A percentile compares a stretch with the other conserved stretches of the same genome.
phyloP scores from a whole-genome alignment of 2,888 invertebrate species.

The Cryptus armator region DNA sequence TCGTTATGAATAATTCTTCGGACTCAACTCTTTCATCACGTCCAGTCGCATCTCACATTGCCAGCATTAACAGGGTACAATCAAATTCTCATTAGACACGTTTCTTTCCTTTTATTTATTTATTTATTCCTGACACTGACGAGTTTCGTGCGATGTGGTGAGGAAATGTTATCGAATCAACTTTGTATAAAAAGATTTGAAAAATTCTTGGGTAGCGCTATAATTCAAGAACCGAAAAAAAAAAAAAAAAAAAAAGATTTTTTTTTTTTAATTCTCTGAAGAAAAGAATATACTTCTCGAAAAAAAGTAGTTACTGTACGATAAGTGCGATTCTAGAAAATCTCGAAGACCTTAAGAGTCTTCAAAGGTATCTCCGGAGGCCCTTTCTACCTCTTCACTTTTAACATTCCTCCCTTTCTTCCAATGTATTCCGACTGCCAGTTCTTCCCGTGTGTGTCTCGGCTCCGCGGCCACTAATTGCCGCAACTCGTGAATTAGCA shows the following conservation, averaged over 20 bases:
- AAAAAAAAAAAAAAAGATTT: no score
- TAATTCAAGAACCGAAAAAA: no score
- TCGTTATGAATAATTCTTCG: slow-evolving; percentile 45
- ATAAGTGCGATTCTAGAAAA: slow-evolving; percentile 49
- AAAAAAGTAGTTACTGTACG: neutral
- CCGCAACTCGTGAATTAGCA: slow-evolving; percentile 82
- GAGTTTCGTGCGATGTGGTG: neutral
- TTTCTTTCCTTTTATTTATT: slow-evolving; percentile 10
- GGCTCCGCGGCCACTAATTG: slow-evolving; percentile 78
- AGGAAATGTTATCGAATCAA: neutral
- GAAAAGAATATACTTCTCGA: no score
- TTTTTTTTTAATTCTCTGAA: no score
- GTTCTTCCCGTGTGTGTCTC: slow-evolving; percentile 49
- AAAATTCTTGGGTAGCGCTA: no score
- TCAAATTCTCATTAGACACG: slow-evolving; percentile 55
- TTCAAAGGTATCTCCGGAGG: slow-evolving; percentile 52
- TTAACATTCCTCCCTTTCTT: slow-evolving; percentile 29
- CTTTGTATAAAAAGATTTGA: neutral
- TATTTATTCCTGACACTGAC: neutral
- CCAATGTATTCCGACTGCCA: slow-evolving; percentile 31
- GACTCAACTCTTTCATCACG: slow-evolving; percentile 14
- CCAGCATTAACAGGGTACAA: slow-evolving; percentile 33
- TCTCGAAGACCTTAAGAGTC: slow-evolving; percentile 15
- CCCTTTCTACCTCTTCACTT: slow-evolving; percentile 50
- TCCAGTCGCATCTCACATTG: slow-evolving; percentile 19